Conservation (phyloP, 1,140 invertebrate species). For the Leptinotarsa undecemlineata region DNA sequence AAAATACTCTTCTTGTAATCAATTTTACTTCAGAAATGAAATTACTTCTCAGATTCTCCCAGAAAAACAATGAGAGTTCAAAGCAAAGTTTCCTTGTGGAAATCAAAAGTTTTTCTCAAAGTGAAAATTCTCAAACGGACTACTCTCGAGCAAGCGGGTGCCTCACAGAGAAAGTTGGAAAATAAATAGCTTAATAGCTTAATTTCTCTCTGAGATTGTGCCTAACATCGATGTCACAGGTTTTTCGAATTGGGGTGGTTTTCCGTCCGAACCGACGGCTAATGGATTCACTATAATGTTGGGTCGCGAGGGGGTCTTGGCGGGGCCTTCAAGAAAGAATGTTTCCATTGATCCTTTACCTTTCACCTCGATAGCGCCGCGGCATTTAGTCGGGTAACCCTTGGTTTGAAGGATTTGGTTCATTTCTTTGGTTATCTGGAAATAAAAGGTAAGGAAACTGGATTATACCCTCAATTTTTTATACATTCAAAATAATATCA, state of each 20-base stretch:
- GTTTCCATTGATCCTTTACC: constrained; percentile 96
- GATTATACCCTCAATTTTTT: neutral
- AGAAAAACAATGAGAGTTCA: no score
- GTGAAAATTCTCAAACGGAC: neutral
- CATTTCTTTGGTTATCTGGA: constrained; percentile 84
- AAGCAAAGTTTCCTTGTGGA: neutral
- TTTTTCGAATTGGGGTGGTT: constrained; percentile 14
- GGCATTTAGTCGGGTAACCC: constrained; percentile 76
- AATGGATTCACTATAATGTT: constrained; percentile 53
- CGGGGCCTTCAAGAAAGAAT: constrained; percentile 75
- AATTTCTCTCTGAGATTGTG: constrained; percentile 45
- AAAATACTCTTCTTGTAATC: no score
- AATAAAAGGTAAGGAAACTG: constrained; percentile 26
- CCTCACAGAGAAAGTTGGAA: constrained; percentile 8
- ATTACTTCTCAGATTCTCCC: no score
- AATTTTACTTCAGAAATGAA: no score
- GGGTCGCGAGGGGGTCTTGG: constrained; percentile 29
- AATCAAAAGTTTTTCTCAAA: constrained; percentile 25
- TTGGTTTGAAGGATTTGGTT: constrained; percentile 74
- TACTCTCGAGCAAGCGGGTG: neutral
- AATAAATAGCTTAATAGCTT: constrained; percentile 26
- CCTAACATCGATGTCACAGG: constrained; percentile 37
- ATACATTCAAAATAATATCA: no score
- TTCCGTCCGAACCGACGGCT: constrained; percentile 35
- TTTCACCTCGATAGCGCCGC: constrained; percentile 87